Conservation (phyloP, 1,140 invertebrate species). For the Hormaphis cornu region DNA sequence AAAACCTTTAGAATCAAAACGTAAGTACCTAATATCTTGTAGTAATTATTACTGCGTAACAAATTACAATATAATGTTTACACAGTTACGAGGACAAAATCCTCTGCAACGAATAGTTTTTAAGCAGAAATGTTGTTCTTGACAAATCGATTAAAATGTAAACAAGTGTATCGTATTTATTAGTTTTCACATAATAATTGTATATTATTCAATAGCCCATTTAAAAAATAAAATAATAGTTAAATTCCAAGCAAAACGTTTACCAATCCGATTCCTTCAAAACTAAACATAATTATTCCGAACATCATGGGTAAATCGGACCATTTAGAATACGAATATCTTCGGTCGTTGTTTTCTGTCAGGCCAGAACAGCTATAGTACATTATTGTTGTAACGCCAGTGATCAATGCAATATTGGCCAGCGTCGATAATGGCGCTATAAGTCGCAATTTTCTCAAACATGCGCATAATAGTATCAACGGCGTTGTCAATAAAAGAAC, state of each 20-base stretch:
- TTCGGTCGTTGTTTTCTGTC: conserved; percentile 14
- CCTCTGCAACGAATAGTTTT: too few relatives aligned
- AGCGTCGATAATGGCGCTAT: conserved; percentile 76
- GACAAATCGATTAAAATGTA: too few relatives aligned
- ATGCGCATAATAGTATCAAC: conserved; percentile 2
- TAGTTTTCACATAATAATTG: too few relatives aligned
- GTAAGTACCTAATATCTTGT: too few relatives aligned
- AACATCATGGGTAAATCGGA: conserved; percentile 69
- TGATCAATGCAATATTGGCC: conserved; percentile 67
- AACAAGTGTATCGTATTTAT: too few relatives aligned
- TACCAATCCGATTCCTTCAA: conserved; percentile 76
- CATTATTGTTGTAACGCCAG: conserved; percentile 68
- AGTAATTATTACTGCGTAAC: too few relatives aligned
- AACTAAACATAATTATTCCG: conserved; percentile 77
- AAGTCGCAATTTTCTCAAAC: conserved; percentile 63
- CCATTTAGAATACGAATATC: conserved; percentile 45
- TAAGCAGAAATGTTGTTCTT: too few relatives aligned
- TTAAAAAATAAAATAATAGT: too few relatives aligned
- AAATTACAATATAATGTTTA: too few relatives aligned
- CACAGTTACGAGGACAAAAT: too few relatives aligned
- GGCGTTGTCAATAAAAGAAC: conserved; percentile 12
- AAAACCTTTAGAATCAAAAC: too few relatives aligned
- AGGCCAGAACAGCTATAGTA: conserved; percentile 49
- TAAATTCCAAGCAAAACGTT: conserved; percentile 27
- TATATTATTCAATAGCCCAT: too few relatives aligned